Base-by-base conservation (phyloP, 53 echinoderm and acorn worm species). In the Holothuria scabra region DNA sequence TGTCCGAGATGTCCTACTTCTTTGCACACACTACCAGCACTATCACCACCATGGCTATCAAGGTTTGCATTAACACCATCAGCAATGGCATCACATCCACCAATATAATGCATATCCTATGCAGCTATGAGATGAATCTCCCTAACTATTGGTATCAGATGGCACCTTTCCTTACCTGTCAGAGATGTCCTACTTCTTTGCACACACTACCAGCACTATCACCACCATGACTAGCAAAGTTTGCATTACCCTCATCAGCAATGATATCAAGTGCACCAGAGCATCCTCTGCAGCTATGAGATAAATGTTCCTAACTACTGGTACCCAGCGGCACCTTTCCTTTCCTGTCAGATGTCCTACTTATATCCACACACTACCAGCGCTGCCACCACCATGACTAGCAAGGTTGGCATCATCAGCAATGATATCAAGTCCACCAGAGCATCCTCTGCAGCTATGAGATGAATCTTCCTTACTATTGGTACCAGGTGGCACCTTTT, bases 131-230 rank as follows among this genome's bases (percentile, higher is more conserved):
- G 72, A 26, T 35, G 76, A 12, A 90, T 82, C 5, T 92, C 84
- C 28, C 95, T 92, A 38, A 92, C 95, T 57, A n/a, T n/a, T n/a
- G n/a, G 14, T 16, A 58, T 58, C n/a, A 44, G 5, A 10, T 44
- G 44, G 44, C 10, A 68, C 25, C 29, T 6, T n/a, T 76, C 28
- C 90, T 71, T 90, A 95, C 95, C 95, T 38, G 88, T 88, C 29
- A 95, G 30, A 41, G n/a, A n/a, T 85, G 84, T 64, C 22, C 46
- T 18, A 85, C 86, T 13, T 76, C 76, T 34, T 92, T 78, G 85
- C 88, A 92, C 21, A 95, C 85, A 31, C 95, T 95, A 16, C 95
- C 95, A 19, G 90, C 95, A 78, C 95, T 95, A 4, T 88, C 88
- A 8, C 95, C 95, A 83, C 95, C 84, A 3, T 87, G 90, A 18